These are phyloP conservation scores for Peromyscus nudipes DNA, from an alignment of 2,797 vertebrate genomes.

Conservation along the genomic window DNA sequence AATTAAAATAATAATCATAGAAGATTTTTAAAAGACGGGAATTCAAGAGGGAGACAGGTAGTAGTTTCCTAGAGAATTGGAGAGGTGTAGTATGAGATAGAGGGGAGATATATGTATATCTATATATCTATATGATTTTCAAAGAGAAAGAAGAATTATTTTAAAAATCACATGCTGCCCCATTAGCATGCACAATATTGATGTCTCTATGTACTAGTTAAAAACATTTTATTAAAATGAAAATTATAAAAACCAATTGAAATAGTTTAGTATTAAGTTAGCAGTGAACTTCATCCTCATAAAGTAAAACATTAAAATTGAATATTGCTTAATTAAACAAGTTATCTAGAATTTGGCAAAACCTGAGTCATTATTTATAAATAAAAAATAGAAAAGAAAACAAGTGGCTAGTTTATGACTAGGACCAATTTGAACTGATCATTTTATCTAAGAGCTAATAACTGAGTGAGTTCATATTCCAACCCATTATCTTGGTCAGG, in stretches of 20 bases:
- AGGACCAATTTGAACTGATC: background rate
- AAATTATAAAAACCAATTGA: background rate
- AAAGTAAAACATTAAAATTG: slow-evolving; percentile 38
- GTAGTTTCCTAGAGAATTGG: background rate
- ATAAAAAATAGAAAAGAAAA: background rate
- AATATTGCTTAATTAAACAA: background rate
- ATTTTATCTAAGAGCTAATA: slow-evolving; percentile 8
- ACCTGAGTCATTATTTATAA: background rate
- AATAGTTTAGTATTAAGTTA: background rate
- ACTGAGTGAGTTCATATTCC: background rate
- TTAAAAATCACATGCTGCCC: background rate
- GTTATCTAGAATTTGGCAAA: background rate
- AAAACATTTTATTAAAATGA: background rate
- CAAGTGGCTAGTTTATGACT: background rate
- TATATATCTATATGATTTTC: background rate
- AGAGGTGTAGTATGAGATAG: too few species aligned
- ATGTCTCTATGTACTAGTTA: background rate
- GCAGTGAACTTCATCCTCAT: background rate
- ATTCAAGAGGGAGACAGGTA: background rate
- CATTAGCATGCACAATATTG: background rate
- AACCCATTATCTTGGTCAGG: background rate
- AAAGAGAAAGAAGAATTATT: background rate
- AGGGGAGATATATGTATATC: background rate
- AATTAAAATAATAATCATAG: background rate
- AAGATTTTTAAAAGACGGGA: background rate